phyloP scores from a whole-genome alignment of 1,140 invertebrate species.

The Cherax quadricarinatus region DNA sequence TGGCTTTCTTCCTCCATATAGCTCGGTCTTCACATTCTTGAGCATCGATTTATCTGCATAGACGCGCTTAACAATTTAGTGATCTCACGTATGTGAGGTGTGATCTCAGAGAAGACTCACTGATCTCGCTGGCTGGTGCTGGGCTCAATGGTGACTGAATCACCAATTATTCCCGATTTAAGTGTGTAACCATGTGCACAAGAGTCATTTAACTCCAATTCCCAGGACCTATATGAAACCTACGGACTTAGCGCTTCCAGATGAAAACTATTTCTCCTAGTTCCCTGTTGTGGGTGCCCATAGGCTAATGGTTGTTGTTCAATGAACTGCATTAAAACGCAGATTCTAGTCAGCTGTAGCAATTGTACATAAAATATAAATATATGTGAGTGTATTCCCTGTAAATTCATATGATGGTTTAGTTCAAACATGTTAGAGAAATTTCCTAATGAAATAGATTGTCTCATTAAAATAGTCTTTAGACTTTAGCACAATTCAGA shows the following conservation, averaged over 20 bases:
- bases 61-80: neutral
- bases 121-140: constrained; percentile 18
- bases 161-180: neutral
- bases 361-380: neutral
- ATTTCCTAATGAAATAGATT: neutral
- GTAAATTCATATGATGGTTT: neutral
- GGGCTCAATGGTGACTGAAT: neutral
- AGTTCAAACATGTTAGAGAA: neutral
- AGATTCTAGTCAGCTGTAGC: neutral
- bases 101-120: constrained; percentile 7
- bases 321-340: neutral
- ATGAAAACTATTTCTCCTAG: neutral
- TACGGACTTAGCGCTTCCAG: neutral
- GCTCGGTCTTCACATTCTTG: constrained; percentile 77
- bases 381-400: neutral
- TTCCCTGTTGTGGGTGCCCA: neutral
- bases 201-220: constrained; percentile 19
- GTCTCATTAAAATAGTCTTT: neutral
- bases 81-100: neutral
- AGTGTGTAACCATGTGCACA: neutral
- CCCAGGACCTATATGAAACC: neutral
- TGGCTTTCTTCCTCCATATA: constrained; percentile 95
- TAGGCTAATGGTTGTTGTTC: neutral
- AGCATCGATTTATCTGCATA: neutral
- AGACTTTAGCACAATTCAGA: neutral